A percentile compares a stretch with the other conserved stretches of the same genome.
phyloP scores from a whole-genome alignment of 2,113 vertebrate genomes.

The Etheostoma spectabile region DNA sequence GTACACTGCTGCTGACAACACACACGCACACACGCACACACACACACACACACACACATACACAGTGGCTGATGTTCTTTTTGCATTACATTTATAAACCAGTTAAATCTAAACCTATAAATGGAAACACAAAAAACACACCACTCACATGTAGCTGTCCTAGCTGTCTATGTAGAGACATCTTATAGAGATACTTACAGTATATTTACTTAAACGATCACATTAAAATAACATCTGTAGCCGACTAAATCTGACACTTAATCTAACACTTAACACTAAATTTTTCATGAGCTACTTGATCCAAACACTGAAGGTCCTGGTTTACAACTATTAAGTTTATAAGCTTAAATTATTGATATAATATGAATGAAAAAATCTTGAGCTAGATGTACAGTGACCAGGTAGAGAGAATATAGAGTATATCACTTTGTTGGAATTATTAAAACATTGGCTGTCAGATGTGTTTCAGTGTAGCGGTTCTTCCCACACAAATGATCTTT shows the following conservation, averaged over 20 bases:
- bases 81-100: constrained; percentile 21
- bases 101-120: constrained; percentile 6
- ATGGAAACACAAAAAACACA: not conserved
- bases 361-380: not conserved
- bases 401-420: not conserved
- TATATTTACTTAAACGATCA: not conserved
- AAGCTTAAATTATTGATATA: not conserved
- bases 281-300: not conserved
- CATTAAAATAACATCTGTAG: not conserved
- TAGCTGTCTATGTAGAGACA: not conserved
- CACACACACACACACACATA: constrained; percentile 18
- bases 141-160: not conserved
- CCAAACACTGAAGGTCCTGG: not conserved
- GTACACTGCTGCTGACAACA: constrained; percentile 43
- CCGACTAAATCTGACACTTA: not conserved
- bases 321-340: not conserved
- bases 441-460: not conserved
- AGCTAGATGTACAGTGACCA: not conserved
- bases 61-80: constrained; percentile 11
- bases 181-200: not conserved
- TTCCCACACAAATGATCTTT: not conserved
- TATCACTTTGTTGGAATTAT: not conserved
- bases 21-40: constrained; percentile 15
- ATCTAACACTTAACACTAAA: not conserved
- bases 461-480: not conserved